Evolutionary conservation across 2,797 vertebrate species (phyloP), one percentile per base, ranked within the genome.

Genomic region (Crocidura indochinensis): DNA sequence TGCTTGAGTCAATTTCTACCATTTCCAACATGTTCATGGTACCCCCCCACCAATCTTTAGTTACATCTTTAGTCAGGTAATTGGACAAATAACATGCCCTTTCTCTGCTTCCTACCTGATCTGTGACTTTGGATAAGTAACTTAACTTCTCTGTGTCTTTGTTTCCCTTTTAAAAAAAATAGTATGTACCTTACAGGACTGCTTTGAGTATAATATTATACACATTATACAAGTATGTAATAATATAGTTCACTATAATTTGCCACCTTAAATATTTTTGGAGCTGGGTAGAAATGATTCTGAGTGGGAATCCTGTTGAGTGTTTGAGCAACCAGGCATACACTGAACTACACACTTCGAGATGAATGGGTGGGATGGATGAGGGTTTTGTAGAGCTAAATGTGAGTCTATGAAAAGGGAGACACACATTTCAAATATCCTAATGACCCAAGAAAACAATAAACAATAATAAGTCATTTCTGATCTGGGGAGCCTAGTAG

Each of bases 111-210:
- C 65, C 78, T 53, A 26, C 20, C 19, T 17, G 12, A 53, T n/a
- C 47, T 53, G 72, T 75, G 19, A 89, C 29, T 90, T 51, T 31
- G 51, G 26, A 26, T 20, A 17, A 90, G n/a, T 15, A 31, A 6
- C 27, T n/a, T 78, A 81, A 51, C 56, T 0, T 47, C 77, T 86
- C 68, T 93, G 44, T 73, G 69, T 46, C 87, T 94, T 71, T 24
- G 22, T 71, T 72, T 91, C 24, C 44, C 69, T 14, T 67, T 31
- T 46, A 84, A 76, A 46, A n/a, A 31, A 2, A 3, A 75, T 56
- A 71, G 47, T 38, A 47, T 4, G 84, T 53, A 75, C 27, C 38
- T 77, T 27, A 24, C 1, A 49, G 27, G 51, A 26, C 38, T 83
- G 6, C 31, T 24, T 11, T 84, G 20, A 78, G 12, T 64, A 65